Percentiles rank a stretch among this genome's conserved stretches.
These are phyloP conservation scores for Ancistrus triradiatus DNA, from an alignment of 2,113 vertebrate species.

Conservation along the genomic window DNA sequence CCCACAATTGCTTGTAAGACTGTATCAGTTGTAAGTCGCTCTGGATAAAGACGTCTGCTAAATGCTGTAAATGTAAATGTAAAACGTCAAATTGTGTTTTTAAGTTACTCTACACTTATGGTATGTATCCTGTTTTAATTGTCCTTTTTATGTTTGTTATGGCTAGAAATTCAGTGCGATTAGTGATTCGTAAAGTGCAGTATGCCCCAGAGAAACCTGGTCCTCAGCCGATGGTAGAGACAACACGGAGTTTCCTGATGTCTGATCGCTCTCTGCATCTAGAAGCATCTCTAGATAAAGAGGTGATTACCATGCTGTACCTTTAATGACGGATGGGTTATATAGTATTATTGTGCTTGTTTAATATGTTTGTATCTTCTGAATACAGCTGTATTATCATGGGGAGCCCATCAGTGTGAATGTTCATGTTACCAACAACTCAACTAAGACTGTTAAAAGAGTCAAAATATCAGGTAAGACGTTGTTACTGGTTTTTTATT, in stretches of 20 bases:
- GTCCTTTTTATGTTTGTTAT: neutral
- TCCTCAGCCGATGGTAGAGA: slow-evolving; percentile 87
- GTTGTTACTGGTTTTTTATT: neutral
- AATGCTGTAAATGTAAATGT: too few species aligned
- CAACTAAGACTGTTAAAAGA: slow-evolving; percentile 85
- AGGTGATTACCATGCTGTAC: slow-evolving; percentile 60
- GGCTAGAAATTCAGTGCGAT: slow-evolving; percentile 81
- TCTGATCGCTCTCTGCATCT: slow-evolving; percentile 85
- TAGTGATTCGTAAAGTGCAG: slow-evolving; percentile 89
- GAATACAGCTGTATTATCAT: slow-evolving; percentile 78
- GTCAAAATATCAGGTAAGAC: slow-evolving; percentile 81
- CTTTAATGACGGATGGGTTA: neutral
- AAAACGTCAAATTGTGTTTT: too few species aligned
- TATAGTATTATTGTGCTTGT: neutral
- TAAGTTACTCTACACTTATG: too few species aligned
- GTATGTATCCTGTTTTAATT: too few species aligned
- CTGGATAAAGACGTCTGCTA: too few species aligned
- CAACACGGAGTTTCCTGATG: slow-evolving; percentile 86
- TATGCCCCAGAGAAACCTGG: slow-evolving; percentile 85
- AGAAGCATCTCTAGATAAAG: slow-evolving; percentile 86
- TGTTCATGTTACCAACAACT: slow-evolving; percentile 91
- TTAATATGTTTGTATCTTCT: neutral
- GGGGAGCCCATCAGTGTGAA: slow-evolving; percentile 87
- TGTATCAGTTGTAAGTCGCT: too few species aligned
- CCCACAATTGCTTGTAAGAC: too few species aligned